Percentiles rank a stretch among this genome's conserved stretches.
These are phyloP conservation scores for Spilosoma lubricipeda DNA, from an alignment of 2,888 invertebrate genomes.

Conservation along the genomic window DNA sequence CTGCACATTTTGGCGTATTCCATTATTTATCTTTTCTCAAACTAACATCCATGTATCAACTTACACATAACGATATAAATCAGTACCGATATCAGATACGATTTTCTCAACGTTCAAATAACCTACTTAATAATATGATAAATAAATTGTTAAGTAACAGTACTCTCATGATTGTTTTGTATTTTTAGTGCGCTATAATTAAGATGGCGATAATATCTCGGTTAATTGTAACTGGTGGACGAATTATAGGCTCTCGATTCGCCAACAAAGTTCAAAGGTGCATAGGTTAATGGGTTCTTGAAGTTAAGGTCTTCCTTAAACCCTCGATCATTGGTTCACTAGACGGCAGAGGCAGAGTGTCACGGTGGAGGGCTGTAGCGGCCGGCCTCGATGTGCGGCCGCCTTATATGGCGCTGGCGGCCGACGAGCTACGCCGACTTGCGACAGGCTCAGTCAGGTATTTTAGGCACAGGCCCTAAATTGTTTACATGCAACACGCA, in stretches of 20 bases:
- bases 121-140: conserved; percentile 22
- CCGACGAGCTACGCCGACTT: conserved; percentile 66
- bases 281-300: conserved; percentile 48
- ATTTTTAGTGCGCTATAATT: conserved; percentile 50
- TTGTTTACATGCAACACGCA: conserved; percentile 66
- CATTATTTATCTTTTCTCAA: conserved; percentile 57
- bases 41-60: conserved; percentile 62
- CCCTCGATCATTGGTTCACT: conserved; percentile 32
- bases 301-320: conserved; percentile 55
- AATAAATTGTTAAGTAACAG: conserved; percentile 14
- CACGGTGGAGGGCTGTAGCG: conserved; percentile 38
- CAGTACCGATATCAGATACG: conserved; percentile 57
- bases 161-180: conserved; percentile 7
- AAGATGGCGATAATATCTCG: conserved; percentile 55
- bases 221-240: conserved; percentile 39
- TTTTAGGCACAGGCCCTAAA: conserved; percentile 76
- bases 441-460: conserved; percentile 65
- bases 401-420: conserved; percentile 80
- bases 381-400: conserved; percentile 71
- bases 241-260: conserved; percentile 50
- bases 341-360: conserved; percentile 49
- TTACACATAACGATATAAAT: conserved; percentile 54
- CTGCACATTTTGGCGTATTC: conserved; percentile 58
- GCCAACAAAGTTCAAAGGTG: conserved; percentile 59
- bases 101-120: conserved; percentile 35